Conservation (phyloP, 2,113 vertebrate species). For the Larimichthys polyactis region DNA sequence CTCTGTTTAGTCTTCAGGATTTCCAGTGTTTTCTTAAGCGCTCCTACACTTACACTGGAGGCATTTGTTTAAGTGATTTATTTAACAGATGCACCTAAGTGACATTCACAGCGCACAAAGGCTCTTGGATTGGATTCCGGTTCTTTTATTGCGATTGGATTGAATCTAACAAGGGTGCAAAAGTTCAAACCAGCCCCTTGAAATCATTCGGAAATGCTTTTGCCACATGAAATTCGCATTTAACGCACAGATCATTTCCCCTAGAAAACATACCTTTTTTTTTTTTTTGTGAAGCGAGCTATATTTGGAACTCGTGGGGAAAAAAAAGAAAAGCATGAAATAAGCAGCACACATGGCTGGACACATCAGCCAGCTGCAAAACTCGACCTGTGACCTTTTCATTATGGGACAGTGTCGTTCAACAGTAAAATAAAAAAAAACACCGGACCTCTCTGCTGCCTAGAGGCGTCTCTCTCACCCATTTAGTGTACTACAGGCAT, state of each 20-base stretch:
- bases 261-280: neutral
- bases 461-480: conserved; percentile 40
- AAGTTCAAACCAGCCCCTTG: conserved; percentile 18
- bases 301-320: neutral
- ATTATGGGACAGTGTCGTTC: conserved; percentile 16
- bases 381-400: conserved; percentile 20
- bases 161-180: neutral
- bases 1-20: neutral
- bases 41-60: conserved; percentile 1
- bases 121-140: conserved; percentile 9
- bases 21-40: conserved; percentile 20
- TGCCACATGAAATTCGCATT: conserved; percentile 20
- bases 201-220: conserved; percentile 6
- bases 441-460: conserved; percentile 27
- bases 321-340: neutral
- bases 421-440: neutral
- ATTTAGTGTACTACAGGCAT: conserved; percentile 33
- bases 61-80: conserved; percentile 45
- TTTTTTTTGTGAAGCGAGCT: neutral
- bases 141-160: conserved; percentile 9
- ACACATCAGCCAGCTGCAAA: neutral
- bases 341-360: neutral
- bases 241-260: neutral
- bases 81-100: conserved; percentile 16
- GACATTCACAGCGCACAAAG: neutral